Conservation (phyloP, 2,113 vertebrate genomes). For the Corynorhinus townsendii region DNA sequence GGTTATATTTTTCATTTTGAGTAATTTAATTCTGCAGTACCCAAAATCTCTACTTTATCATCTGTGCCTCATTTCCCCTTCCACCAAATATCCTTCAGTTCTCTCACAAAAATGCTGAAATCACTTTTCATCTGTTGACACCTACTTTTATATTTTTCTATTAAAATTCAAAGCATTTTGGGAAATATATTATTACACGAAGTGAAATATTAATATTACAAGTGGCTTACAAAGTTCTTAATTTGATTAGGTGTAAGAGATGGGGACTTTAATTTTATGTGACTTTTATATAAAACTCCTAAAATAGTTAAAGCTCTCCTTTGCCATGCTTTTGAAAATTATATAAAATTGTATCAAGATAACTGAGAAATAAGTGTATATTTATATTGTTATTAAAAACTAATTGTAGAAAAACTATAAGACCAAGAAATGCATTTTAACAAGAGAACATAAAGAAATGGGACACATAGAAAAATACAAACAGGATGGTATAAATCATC, state of each 20-base stretch:
- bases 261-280: constrained; percentile 2
- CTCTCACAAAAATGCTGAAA: background rate
- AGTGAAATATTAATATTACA: background rate
- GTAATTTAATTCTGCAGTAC: background rate
- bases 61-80: background rate
- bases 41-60: background rate
- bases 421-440: constrained; percentile 32
- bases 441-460: background rate
- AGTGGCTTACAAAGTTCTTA: background rate
- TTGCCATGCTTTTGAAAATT: background rate
- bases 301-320: constrained; percentile 10
- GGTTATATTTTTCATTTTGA: constrained; percentile 17
- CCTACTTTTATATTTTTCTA: background rate
- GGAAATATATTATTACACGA: background rate
- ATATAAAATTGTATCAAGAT: background rate
- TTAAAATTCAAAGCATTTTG: constrained; percentile 6
- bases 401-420: background rate
- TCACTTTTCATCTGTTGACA: background rate
- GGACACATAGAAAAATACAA: constrained; percentile 36
- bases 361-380: background rate
- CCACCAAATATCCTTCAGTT: background rate
- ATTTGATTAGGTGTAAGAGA: background rate
- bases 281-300: constrained; percentile 8
- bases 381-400: background rate
- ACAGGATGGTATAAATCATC: background rate